Evolutionary conservation across 2,888 invertebrate genomes (phyloP).

Genomic region (Amphimallon solstitiale): DNA sequence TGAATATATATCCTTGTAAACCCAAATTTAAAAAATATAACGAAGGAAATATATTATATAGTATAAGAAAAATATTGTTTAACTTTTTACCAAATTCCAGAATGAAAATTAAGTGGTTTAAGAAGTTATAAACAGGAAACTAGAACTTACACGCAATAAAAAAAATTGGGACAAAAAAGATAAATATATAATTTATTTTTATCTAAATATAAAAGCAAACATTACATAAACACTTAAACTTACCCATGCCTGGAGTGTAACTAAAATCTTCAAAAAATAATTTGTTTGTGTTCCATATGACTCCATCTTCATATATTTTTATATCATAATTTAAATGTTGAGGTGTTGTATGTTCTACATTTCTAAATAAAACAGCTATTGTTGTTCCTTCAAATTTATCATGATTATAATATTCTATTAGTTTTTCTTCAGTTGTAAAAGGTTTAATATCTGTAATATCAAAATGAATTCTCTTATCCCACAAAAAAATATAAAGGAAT

Average conservation of each 20-base stretch:
- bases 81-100: too few species aligned
- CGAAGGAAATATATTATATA: background rate
- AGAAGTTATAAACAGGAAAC: too few species aligned
- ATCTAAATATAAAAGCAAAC: too few species aligned
- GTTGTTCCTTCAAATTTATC: constrained; percentile 43
- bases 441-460: constrained; percentile 50
- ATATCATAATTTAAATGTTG: constrained; percentile 54
- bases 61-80: too few species aligned
- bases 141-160: too few species aligned
- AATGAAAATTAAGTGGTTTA: too few species aligned
- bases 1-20: too few species aligned
- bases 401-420: constrained; percentile 51
- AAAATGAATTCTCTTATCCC: background rate
- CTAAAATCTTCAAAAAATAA: constrained; percentile 38
- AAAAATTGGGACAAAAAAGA: too few species aligned
- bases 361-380: constrained; percentile 54
- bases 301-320: constrained; percentile 50
- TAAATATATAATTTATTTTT: too few species aligned
- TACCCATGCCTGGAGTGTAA: constrained; percentile 42
- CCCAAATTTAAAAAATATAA: too few species aligned
- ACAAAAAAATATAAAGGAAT: background rate
- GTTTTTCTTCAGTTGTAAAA: constrained; percentile 50
- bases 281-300: constrained; percentile 51
- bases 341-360: constrained; percentile 40
- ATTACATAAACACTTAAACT: too few species aligned